These are phyloP conservation scores for Drosophila ohnishii DNA, from an alignment of 1,140 invertebrate species.

Conservation along the genomic window DNA sequence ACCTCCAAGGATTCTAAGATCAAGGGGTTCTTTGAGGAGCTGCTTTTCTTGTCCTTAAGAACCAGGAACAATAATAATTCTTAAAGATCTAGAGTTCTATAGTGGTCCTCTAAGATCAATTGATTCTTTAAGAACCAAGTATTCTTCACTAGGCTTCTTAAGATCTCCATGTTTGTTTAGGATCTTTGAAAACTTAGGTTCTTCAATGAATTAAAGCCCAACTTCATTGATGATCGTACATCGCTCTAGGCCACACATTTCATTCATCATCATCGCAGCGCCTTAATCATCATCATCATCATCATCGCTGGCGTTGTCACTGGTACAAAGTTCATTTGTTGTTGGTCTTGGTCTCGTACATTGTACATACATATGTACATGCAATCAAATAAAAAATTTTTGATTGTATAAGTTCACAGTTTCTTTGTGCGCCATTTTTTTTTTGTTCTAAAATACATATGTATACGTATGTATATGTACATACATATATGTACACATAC, in stretches of 20 bases:
- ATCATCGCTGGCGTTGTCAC: slow-evolving; percentile 47
- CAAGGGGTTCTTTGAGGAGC: too few species aligned
- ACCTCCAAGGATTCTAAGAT: not conserved
- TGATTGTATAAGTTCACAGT: slow-evolving; percentile 79
- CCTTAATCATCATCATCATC: slow-evolving; percentile 39
- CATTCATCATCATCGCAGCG: slow-evolving; percentile 47
- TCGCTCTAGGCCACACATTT: slow-evolving; percentile 24
- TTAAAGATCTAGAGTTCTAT: not conserved
- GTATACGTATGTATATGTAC: slow-evolving; percentile 8
- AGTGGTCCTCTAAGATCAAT: slow-evolving; percentile 1
- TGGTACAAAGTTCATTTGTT: slow-evolving; percentile 76
- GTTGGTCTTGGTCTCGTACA: slow-evolving; percentile 49
- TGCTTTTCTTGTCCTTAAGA: not conserved
- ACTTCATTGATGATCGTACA: slow-evolving; percentile 42
- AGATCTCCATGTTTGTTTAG: not conserved
- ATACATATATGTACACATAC: slow-evolving; percentile 35
- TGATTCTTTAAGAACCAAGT: not conserved
- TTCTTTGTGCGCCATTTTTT: slow-evolving; percentile 77
- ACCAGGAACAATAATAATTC: not conserved
- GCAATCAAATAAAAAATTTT: slow-evolving; percentile 49
- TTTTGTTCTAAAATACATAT: slow-evolving; percentile 49
- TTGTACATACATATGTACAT: slow-evolving; percentile 33
- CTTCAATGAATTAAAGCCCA: slow-evolving; percentile 2
- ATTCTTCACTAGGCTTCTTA: too few species aligned
- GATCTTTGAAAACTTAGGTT: not conserved